Base-by-base conservation (phyloP, 2,113 vertebrate genomes). In the Alexandromys fortis region DNA sequence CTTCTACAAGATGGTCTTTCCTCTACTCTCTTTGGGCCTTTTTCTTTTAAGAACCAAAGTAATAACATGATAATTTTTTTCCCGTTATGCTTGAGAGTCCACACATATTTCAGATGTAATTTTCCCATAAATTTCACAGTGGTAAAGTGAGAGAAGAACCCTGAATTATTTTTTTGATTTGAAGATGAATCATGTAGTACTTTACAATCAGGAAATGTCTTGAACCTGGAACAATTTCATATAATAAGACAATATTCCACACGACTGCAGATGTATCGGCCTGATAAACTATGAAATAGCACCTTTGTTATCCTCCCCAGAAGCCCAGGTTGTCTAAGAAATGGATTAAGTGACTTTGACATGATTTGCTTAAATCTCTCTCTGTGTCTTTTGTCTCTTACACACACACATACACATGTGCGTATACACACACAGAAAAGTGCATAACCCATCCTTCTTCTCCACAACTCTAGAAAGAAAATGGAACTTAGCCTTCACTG, bases 291-390 rank as follows among this genome's bases (percentile, higher is more conserved):
- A 17, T 16, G 35, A 89, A 89, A 86, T 6, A 21, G 19, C 3
- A 89, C 24, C 28, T 35, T n/a, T 85, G 11, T 70, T 65, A 77
- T 52, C 30, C 91, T 55, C 55, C 42, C 38, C 24, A 65, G 75
- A 93, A 94, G 24, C 33, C 75, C 2, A 96, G 89, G 79, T 52
- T 91, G 19, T 83, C 12, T 83, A 42, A 42, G 67, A 82, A 9
- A 11, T 79, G 19, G 78, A 89, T 91, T 94, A 86, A 88, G 33
- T 96, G 75, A 83, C 89, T 95, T 91, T 94, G 47, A 79, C 42
- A 49, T 85, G 73, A 73, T 94, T 94, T 90, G 55, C 77, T 92
- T 94, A 92, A 42, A 10, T 83, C 0, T 67, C 28, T 47, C 49
- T 75, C 17, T 47, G 26, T 75, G 5, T 61, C n/a, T 63, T 8